Evolutionary conservation across 2,888 invertebrate genomes (phyloP), one percentile per base, ranked within the genome.

Genomic region (Agrotis segetum): DNA sequence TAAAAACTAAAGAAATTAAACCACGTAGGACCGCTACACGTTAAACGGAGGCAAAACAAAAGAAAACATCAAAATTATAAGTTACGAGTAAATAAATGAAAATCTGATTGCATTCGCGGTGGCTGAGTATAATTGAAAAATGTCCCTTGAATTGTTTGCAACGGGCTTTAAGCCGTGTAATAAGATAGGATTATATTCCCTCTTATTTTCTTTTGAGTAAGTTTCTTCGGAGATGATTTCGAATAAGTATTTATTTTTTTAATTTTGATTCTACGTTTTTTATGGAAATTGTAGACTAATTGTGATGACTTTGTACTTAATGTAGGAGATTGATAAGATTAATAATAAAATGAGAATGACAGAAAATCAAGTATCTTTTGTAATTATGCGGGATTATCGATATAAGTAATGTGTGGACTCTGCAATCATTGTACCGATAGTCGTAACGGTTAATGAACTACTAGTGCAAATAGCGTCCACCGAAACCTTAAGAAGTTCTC

Each of bases 81-180:
- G 83, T 85, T 88, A 88, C 85, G 88, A 82, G 82, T 84, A 90
- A 91, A 85, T 91, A 92, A 91, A 92, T 92, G 90, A 91, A 90
- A 89, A 90, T 91, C 87, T 91, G 91, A 93, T 93, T 93, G 92
- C 92, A 89, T 91, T 89, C 89, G 91, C 93, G 92, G 85, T 83
- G 91, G 92, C 89, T 74, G 70, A 78, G 86, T 86, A 87, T 95
- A 95, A 95, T 95, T 95, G 94, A 94, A 94, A 95, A 93, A 92
- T 94, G 94, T 94, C 94, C 88, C 90, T 91, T 91, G 90, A 89
- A 92, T 91, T 92, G 89, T 92, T 91, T 91, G 89, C 90, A 87
- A 88, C 88, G 85, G 73, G 81, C 80, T 81, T 85, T 72, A 82
- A 74, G 76, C 82, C 74, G 85, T 78, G 81, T 93, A 94, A 94